Conservation (phyloP, 2,113 vertebrate species). For the Brachirus orientalis region DNA sequence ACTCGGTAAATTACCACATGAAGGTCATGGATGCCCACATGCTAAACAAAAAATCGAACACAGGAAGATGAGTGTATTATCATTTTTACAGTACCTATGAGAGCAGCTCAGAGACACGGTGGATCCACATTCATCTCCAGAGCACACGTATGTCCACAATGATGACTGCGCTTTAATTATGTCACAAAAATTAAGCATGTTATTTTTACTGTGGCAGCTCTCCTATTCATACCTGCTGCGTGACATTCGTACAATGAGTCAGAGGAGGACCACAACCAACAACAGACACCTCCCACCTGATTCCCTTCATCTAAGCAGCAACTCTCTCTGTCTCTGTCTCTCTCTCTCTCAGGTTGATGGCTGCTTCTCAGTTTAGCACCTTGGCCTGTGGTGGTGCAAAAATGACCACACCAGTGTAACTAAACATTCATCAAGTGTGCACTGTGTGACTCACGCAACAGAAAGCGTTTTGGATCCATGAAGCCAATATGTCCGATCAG, state of each 20-base stretch:
- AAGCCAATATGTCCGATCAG: too few relatives aligned
- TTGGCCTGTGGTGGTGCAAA: conserved; percentile 28
- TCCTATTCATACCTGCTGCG: conserved; percentile 54
- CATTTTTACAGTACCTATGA: conserved; percentile 64
- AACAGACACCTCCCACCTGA: conserved; percentile 74
- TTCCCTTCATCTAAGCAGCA: conserved; percentile 41
- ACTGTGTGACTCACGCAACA: too few relatives aligned
- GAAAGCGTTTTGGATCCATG: too few relatives aligned
- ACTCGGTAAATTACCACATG: conserved; percentile 49
- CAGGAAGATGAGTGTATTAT: conserved; percentile 42
- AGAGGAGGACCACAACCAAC: conserved; percentile 65
- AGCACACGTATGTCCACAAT: conserved; percentile 1
- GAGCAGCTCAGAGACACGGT: conserved; percentile 42
- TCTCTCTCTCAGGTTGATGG: conserved; percentile 2
- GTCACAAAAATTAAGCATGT: conserved; percentile 27
- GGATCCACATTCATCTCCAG: conserved; percentile 48
- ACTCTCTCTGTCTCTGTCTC: conserved; percentile 22
- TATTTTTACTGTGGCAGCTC: conserved; percentile 19
- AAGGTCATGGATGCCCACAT: conserved; percentile 39
- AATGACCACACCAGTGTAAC: too few relatives aligned
- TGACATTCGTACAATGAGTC: conserved; percentile 71
- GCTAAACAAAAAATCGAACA: conserved; percentile 28
- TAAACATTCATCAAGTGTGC: too few relatives aligned
- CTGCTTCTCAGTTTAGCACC: conserved; percentile 12
- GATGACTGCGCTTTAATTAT: conserved; percentile 11